A percentile compares a stretch with the other conserved stretches of the same genome.
Conservation (phyloP, 1,140 invertebrate species). For the Mya arenaria region DNA sequence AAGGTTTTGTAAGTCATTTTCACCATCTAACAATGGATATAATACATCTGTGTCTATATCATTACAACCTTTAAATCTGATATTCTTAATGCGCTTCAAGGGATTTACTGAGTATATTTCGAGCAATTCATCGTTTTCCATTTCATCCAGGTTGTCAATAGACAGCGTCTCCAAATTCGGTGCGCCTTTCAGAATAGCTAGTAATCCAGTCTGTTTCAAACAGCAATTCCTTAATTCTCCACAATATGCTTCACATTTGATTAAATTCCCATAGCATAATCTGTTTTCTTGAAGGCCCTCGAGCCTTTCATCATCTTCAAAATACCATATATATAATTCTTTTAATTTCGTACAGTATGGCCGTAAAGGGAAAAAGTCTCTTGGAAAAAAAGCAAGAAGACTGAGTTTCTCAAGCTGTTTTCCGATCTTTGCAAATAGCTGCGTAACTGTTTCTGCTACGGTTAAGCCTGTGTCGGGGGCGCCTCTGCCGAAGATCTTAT, state of each 20-base stretch:
- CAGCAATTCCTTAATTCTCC: too few relatives aligned
- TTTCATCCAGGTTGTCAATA: not conserved
- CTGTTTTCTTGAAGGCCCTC: too few relatives aligned
- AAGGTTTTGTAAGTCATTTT: not conserved
- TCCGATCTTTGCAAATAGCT: constrained; percentile 35
- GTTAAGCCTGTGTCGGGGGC: not conserved
- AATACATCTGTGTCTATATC: not conserved
- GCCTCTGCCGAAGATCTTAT: too few relatives aligned
- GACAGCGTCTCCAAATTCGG: not conserved
- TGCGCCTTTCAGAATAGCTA: not conserved
- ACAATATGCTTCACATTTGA: too few relatives aligned
- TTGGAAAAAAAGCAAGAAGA: constrained; percentile 31
- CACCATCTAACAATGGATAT: not conserved
- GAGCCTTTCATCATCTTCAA: too few relatives aligned
- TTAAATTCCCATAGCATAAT: too few relatives aligned
- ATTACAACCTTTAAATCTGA: not conserved
- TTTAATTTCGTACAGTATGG: constrained; percentile 18
- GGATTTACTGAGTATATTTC: not conserved
- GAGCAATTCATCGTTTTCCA: not conserved
- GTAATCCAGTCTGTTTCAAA: not conserved
- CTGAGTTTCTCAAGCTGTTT: constrained; percentile 26
- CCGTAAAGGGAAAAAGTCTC: constrained; percentile 20
- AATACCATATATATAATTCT: too few relatives aligned
- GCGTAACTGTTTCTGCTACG: constrained; percentile 23
- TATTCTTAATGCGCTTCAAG: not conserved